phyloP scores from a whole-genome alignment of 2,113 vertebrate genomes.

The Oncorhynchus gorbuscha region DNA sequence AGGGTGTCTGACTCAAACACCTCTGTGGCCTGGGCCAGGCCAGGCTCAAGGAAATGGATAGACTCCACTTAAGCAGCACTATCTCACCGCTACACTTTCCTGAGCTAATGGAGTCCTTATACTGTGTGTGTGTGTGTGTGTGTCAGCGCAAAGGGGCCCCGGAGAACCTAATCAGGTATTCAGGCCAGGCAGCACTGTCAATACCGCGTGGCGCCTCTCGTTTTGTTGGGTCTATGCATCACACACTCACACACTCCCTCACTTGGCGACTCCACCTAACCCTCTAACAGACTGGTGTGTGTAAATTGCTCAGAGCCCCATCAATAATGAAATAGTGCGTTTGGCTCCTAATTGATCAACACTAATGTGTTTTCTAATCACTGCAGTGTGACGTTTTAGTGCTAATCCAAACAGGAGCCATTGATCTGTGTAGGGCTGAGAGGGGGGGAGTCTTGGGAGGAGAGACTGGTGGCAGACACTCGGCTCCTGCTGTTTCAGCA shows the following conservation, averaged over 20 bases:
- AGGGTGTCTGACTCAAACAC: constrained; percentile 75
- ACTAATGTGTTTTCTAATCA: constrained; percentile 99
- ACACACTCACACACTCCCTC: constrained; percentile 74
- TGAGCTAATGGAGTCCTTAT: constrained; percentile 84
- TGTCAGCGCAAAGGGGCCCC: constrained; percentile 79
- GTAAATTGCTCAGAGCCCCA: constrained; percentile 84
- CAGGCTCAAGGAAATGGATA: constrained; percentile 68
- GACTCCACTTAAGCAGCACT: constrained; percentile 13
- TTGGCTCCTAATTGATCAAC: constrained; percentile 98
- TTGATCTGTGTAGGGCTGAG: constrained; percentile 82
- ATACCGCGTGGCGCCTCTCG: constrained; percentile 90
- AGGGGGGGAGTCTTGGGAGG: neutral
- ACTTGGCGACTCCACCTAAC: constrained; percentile 71
- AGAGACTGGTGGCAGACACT: constrained; percentile 5
- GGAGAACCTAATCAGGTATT: constrained; percentile 96
- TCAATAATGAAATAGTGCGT: constrained; percentile 98
- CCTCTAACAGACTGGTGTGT: constrained; percentile 83
- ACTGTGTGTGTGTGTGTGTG: constrained; percentile 55
- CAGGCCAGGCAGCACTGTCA: constrained; percentile 86
- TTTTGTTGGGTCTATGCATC: constrained; percentile 88
- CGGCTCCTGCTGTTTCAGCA: constrained; percentile 45
- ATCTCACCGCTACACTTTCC: constrained; percentile 82
- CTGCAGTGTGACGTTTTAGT: constrained; percentile 97
- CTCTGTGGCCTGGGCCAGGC: constrained; percentile 61
- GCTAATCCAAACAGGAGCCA: constrained; percentile 94